Conservation (phyloP, 2,888 invertebrate species). For the Pogonocherus hispidulus region DNA sequence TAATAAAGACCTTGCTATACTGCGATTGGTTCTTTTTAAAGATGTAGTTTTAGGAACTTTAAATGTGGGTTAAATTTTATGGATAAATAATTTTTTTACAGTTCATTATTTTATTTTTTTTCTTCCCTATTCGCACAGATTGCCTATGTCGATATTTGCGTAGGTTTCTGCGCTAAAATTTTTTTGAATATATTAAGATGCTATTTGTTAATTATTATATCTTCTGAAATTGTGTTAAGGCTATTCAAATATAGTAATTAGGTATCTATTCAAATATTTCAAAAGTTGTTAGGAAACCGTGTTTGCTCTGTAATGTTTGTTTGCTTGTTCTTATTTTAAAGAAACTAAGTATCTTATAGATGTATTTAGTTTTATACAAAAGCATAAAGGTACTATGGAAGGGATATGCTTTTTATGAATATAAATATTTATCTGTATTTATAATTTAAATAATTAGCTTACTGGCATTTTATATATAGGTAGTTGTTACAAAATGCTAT, state of each 20-base stretch:
- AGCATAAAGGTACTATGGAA: background rate
- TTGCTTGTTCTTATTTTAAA: slow-evolving; percentile 28
- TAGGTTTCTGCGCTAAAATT: too few relatives aligned
- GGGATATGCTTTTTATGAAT: background rate
- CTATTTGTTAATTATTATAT: slow-evolving; percentile 8
- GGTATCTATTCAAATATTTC: slow-evolving; percentile 26
- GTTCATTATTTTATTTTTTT: too few relatives aligned
- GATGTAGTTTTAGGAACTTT: too few relatives aligned
- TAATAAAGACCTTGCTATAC: too few relatives aligned
- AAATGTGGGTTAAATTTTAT: too few relatives aligned
- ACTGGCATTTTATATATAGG: background rate
- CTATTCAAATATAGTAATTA: slow-evolving; percentile 28
- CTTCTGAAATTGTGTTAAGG: slow-evolving; percentile 31
- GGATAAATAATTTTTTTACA: too few relatives aligned
- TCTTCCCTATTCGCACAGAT: too few relatives aligned
- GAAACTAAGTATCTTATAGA: slow-evolving; percentile 6
- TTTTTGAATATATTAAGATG: too few relatives aligned
- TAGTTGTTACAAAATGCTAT: slow-evolving; percentile 11
- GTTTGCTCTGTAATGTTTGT: slow-evolving; percentile 24
- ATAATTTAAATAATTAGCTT: slow-evolving; percentile 9
- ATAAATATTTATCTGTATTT: slow-evolving; percentile 10
- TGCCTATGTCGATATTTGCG: too few relatives aligned
- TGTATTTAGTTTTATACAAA: background rate
- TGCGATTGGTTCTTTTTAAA: too few relatives aligned
- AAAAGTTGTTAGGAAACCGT: slow-evolving; percentile 26